Base-by-base conservation (phyloP, 2,113 vertebrate species). In the Brachirus orientalis region DNA sequence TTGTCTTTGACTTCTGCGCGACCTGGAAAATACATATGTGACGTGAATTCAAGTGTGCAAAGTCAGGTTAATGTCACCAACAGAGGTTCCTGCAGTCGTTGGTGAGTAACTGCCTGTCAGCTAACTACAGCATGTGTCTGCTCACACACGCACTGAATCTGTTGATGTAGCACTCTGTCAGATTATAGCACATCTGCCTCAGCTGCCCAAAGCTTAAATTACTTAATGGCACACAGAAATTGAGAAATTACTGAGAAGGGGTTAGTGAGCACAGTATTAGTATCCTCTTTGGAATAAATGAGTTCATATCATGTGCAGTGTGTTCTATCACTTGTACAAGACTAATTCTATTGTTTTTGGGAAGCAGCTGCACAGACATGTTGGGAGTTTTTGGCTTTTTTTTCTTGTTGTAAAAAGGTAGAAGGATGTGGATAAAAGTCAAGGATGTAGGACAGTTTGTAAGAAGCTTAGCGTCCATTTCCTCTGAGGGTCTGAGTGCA, bases 281-380 rank as follows among this genome's bases (percentile, higher is more conserved):
- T 28, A 18, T 40, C 14, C 10, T 19, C 4, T 38, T 13, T 14
- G 36, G 33, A 10, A 8, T 58, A 13, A 6, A 28, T 28, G n/a
- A 60, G 22, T 52, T 38, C n/a, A 35, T 43, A 40, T 10, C 14
- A 35, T 47, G n/a, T 33, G n/a, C 19, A 14, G 9, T 55, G 16
- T 46, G 51, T n/a, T 36, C 13, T 22, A 22, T 50, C 43, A 47
- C 35, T 54, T 52, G n/a, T 28, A 11, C 18, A 60, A 61, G 36
- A 54, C 13, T 68, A 75, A 44, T 63, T 18, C 10, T 33, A 8
- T 40, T 52, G 19, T 65, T 51, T 17, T 16, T 13, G 8, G n/a
- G 40, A 53, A 64, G 57, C 53, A 50, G 73, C 60, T 52, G 65
- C 59, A 40, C 14, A 40, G 16, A 33, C 10, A 8, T 13, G 11